Percentiles rank a stretch among this genome's conserved stretches.
Evolutionary conservation across 2,113 vertebrate species (phyloP).

Genomic region (Mirounga angustirostris): DNA sequence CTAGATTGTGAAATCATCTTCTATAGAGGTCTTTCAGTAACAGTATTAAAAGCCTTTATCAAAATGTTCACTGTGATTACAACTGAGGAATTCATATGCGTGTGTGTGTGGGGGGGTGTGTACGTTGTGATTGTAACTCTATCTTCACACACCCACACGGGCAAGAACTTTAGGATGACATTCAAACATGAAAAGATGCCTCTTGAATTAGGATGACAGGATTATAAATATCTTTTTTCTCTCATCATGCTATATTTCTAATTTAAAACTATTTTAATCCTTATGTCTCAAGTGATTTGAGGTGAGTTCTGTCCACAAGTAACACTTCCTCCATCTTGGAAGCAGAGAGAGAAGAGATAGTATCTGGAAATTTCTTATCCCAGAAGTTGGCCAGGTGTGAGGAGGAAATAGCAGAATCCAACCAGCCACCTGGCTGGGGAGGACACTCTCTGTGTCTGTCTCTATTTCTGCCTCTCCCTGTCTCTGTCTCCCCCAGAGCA

Average conservation of each 20-base stretch:
- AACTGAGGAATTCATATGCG: background rate
- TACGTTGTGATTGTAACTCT: background rate
- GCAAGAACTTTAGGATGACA: conserved; percentile 26
- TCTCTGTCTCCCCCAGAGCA: background rate
- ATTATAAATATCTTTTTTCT: conserved; percentile 1
- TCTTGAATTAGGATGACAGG: background rate
- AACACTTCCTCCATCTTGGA: background rate
- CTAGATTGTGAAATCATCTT: background rate
- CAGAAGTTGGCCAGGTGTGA: background rate
- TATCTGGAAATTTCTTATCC: background rate
- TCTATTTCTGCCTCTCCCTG: background rate
- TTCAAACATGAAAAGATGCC: conserved; percentile 26
- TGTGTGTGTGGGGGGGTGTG: background rate
- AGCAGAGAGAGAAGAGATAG: background rate
- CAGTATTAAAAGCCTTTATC: background rate
- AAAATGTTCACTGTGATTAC: background rate
- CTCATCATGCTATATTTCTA: background rate
- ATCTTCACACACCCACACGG: background rate
- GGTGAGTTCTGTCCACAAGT: background rate
- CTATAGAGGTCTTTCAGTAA: conserved; percentile 13
- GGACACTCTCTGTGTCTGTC: background rate
- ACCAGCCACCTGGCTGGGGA: background rate
- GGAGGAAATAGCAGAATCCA: background rate
- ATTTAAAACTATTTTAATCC: background rate
- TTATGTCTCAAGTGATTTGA: conserved; percentile 28